Conservation (phyloP, 92 coral and sea anemone species). For the Pocillopora meandrina region DNA sequence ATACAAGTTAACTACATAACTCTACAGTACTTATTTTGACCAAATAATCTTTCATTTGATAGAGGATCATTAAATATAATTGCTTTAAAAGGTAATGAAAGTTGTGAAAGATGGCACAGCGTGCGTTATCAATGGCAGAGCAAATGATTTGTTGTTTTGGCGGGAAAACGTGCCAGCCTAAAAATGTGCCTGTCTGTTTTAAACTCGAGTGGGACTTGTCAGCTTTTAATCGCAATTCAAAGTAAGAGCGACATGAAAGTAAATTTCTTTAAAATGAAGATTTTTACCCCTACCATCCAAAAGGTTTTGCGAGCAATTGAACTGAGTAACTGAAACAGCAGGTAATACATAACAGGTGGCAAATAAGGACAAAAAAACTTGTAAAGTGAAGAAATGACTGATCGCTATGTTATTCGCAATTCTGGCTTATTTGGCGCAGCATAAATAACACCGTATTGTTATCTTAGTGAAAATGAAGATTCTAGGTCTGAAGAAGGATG, state of each 20-base stretch:
- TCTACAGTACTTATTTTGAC: too few relatives aligned
- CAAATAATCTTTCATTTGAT: too few relatives aligned
- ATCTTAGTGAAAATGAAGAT: too few relatives aligned
- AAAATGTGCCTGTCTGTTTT: not conserved
- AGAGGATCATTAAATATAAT: not conserved
- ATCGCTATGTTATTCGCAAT: not conserved
- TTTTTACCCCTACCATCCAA: too few relatives aligned
- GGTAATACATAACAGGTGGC: slow-evolving; percentile 15
- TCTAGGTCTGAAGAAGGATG: too few relatives aligned
- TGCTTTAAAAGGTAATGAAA: not conserved
- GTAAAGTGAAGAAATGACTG: not conserved
- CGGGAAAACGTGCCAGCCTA: not conserved
- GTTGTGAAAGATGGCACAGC: not conserved
- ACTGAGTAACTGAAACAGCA: not conserved
- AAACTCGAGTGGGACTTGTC: not conserved
- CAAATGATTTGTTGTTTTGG: not conserved
- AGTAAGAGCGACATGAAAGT: too few relatives aligned
- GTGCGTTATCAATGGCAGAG: not conserved
- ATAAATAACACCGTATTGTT: not conserved
- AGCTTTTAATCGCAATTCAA: too few relatives aligned
- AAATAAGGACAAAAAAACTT: not conserved
- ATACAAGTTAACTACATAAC: too few relatives aligned
- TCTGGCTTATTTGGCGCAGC: not conserved
- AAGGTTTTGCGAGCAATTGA: too few relatives aligned
- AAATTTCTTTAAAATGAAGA: too few relatives aligned